Evolutionary conservation across 2,797 vertebrate genomes (phyloP), one percentile per base, ranked within the genome.

Genomic region (Fistularia tabacaria): DNA sequence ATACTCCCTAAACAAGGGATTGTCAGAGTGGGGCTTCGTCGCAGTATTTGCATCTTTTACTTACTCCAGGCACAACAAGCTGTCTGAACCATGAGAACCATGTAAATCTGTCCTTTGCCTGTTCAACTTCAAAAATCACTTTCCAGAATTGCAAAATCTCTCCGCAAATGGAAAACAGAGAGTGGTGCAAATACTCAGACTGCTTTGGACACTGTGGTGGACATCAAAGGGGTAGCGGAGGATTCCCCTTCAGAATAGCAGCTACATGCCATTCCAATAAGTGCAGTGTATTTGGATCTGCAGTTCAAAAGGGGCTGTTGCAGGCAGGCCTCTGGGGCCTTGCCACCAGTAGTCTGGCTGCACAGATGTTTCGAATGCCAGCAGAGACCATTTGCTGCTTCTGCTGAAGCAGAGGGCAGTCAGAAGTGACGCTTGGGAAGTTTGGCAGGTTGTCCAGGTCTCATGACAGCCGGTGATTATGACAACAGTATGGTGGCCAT

Each of bases 201-300:
- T 69, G 80, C 81, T 85, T 81, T 81, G 82, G 79, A 89, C 82
- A 78, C 80, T 83, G 79, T 85, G 83, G 80, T 72, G 78, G 82
- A 85, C 82, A 81, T 90, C 87, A 90, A 90, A 90, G 86, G 69
- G 69, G 56, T 59, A 67, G 74, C 79, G 49, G 83, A 84, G 83
- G 81, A 84, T 84, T 81, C 84, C 84, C 77, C 77, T 85, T 84
- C 83, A 85, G 83, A 87, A 82, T 80, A 80, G 84, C 84, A 67
- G 82, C 79, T 79, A 86, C 86, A 90, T 87, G 84, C 86, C 87
- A 88, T 87, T 87, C 81, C 85, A 89, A 83, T 88, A 86, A 87
- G 83, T 70, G 76, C 78, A 76, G 81, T 46, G 78, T 66, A 71
- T 84, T 80, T 82, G 78, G 81, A 85, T 79, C 76, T 73, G 81